Percentiles rank a stretch among this genome's conserved stretches.
Conservation (phyloP, 2,113 vertebrate species). For the Cettia cetti region DNA sequence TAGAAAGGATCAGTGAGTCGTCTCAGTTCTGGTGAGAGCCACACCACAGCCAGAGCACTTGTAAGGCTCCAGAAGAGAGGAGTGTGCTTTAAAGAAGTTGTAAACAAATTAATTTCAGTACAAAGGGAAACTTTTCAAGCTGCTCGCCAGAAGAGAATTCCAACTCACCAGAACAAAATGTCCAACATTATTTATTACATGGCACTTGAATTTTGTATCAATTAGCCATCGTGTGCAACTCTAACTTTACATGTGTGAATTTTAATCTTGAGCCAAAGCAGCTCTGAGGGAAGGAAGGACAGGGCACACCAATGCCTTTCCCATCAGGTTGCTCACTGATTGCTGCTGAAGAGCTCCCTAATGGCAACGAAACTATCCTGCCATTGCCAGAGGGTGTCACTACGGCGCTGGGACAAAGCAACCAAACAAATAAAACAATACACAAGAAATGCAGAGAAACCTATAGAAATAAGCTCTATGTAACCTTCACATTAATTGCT, state of each 20-base stretch:
- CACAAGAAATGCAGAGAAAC: neutral
- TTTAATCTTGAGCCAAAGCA: neutral
- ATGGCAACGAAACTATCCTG: neutral
- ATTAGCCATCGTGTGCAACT: neutral
- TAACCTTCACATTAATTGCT: neutral
- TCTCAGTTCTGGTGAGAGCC: neutral
- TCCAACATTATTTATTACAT: neutral
- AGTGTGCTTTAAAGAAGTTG: neutral
- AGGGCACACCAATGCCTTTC: neutral
- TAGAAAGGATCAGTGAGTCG: neutral
- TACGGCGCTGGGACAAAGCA: neutral
- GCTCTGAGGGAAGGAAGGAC: neutral
- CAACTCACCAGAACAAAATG: neutral
- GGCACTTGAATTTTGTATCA: neutral
- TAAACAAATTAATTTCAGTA: neutral
- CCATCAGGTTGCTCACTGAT: neutral
- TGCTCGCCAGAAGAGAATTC: neutral
- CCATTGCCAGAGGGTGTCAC: constrained; percentile 56
- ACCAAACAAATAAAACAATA: neutral
- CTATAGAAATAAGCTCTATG: neutral
- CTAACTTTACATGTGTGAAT: neutral
- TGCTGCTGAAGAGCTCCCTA: neutral
- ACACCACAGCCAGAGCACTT: neutral
- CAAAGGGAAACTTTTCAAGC: neutral
- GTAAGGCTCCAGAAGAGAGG: neutral